These are phyloP conservation scores for Argyresthia goedartella DNA, from an alignment of 2,888 invertebrate genomes.

Conservation along the genomic window DNA sequence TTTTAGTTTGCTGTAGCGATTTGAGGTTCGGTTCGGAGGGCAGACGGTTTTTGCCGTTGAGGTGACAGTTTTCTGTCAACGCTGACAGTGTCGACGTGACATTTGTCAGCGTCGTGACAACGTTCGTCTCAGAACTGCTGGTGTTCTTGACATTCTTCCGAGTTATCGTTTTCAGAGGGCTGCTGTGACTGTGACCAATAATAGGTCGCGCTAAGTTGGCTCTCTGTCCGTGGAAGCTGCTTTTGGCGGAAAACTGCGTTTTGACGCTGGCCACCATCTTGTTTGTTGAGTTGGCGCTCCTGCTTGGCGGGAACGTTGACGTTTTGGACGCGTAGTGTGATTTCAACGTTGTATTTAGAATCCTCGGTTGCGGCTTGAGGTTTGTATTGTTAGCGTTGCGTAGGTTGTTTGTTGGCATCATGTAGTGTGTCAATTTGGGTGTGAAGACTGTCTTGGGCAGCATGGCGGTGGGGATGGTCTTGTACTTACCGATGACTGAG, in stretches of 20 bases:
- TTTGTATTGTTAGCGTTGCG: conserved; percentile 53
- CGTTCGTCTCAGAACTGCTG: conserved; percentile 30
- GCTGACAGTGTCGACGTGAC: conserved; percentile 57
- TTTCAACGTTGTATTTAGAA: conserved; percentile 38
- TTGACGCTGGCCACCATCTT: conserved; percentile 35
- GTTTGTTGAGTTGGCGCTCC: conserved; percentile 51
- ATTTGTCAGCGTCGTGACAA: conserved; percentile 34
- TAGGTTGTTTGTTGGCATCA: conserved; percentile 59
- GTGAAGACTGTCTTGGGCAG: conserved; percentile 52
- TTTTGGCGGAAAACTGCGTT: conserved; percentile 22
- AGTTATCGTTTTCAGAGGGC: conserved; percentile 48
- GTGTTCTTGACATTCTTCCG: conserved; percentile 43
- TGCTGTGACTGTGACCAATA: conserved; percentile 42
- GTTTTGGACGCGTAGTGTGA: conserved; percentile 54
- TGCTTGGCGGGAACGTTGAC: conserved; percentile 58
- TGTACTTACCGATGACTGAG: conserved; percentile 56
- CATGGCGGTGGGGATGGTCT: conserved; percentile 54
- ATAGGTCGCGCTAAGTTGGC: conserved; percentile 54
- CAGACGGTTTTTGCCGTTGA: conserved; percentile 55
- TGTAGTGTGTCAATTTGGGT: conserved; percentile 51
- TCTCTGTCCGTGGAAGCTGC: conserved; percentile 54
- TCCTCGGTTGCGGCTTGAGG: conserved; percentile 44
- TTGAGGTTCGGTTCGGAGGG: conserved; percentile 55
- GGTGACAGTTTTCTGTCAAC: conserved; percentile 56
- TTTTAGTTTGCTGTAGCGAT: conserved; percentile 24